Evolutionary conservation across 2,113 vertebrate genomes (phyloP), one percentile per base, ranked within the genome.

Genomic region (Tyrannus savana): DNA sequence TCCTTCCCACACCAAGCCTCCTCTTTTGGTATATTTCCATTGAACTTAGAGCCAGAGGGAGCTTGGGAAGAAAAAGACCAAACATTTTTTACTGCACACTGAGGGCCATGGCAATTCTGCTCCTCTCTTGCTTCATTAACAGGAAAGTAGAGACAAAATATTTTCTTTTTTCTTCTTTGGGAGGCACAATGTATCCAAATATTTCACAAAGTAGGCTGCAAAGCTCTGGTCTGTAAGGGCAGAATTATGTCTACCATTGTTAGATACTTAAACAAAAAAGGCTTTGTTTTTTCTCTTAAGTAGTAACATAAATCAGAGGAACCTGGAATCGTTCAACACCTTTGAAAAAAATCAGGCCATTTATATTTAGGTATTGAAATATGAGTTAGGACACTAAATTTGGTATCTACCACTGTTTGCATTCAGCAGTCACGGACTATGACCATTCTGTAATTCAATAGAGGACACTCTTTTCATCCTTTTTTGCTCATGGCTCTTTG

Each of bases 321-420:
- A 78, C 74, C 12, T 84, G 73, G 27, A 86, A 73, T 53, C 41
- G 3, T 78, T 93, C 63, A 90, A 67, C 8, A 39, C 41, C 23
- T 91, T 89, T 79, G 63, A 55, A 85, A 94, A 87, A 94, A 92
- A 83, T 74, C 37, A 84, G 67, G 74, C 23, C 71, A 76, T n/a
- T 87, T 80, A 64, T 67, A 95, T 86, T 94, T 85, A 88, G 49
- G 30, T 77, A 88, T 52, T 74, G 41, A 89, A 94, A 87, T 74
- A 75, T 7, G 41, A 89, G 55, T 77, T 89, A 82, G 56, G 66
- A 75, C 91, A 14, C 19, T 91, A 89, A 76, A 93, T 87, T 88
- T 86, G 89, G 64, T 44, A 63, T 42, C 63, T 71, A 33, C 2
- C 30, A 10, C n/a, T 69, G 44, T 67, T 35, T 81, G 37, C 28